Evolutionary conservation across 2,888 invertebrate genomes (phyloP).

Genomic region (Eumerus sabulonum): DNA sequence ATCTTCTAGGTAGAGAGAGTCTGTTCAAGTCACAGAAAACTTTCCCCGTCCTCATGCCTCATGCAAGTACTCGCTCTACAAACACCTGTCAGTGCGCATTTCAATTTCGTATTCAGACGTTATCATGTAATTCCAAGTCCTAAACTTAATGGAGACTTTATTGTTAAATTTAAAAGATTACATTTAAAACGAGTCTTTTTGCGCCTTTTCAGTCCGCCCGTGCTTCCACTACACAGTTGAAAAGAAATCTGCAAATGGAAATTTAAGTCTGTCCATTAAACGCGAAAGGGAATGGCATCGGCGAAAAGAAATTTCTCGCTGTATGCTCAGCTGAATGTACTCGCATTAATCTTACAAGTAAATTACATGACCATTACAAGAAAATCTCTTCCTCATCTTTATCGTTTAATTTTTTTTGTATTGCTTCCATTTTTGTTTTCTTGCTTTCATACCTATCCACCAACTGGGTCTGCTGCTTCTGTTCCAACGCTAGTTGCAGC

Average conservation of each 20-base stretch:
- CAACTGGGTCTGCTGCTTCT: too few species aligned
- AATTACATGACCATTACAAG: conserved; percentile 68
- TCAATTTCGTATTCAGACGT: too few species aligned
- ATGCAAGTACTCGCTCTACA: too few species aligned
- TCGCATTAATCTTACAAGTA: conserved; percentile 67
- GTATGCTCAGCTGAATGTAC: conserved; percentile 60
- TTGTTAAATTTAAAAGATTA: conserved; percentile 24
- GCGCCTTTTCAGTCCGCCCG: background rate
- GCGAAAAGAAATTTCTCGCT: conserved; percentile 45
- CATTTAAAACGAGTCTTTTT: conserved; percentile 19
- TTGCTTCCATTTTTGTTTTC: conserved; percentile 5
- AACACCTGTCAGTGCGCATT: background rate
- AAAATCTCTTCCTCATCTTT: conserved; percentile 63
- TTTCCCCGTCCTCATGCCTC: too few species aligned
- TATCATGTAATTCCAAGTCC: too few species aligned
- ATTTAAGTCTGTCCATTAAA: conserved; percentile 67
- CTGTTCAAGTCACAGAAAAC: too few species aligned
- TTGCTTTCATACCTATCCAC: background rate
- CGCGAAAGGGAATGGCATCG: conserved; percentile 57
- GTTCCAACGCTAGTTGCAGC: too few species aligned
- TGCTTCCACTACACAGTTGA: conserved; percentile 8
- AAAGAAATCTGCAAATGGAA: conserved; percentile 62
- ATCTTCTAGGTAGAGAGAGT: too few species aligned
- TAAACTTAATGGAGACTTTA: too few species aligned
- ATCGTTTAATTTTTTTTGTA: conserved; percentile 56